A percentile compares a stretch with the other conserved stretches of the same genome.
phyloP scores from a whole-genome alignment of 2,888 invertebrate species.

The Plagodis dolabraria region DNA sequence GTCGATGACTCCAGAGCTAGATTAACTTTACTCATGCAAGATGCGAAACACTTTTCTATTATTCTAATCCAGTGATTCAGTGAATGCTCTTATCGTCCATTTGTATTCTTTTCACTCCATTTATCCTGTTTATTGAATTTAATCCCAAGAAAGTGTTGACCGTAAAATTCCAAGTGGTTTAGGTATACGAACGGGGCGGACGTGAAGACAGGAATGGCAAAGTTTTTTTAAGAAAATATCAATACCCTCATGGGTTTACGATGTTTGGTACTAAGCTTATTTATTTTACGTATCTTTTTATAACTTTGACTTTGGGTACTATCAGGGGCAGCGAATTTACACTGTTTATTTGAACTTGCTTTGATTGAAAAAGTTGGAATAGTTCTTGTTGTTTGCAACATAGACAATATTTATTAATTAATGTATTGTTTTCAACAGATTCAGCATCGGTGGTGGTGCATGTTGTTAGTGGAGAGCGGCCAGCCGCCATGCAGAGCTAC shows the following conservation, averaged over 20 bases:
- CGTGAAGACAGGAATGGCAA: slow-evolving; percentile 40
- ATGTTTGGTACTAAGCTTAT: slow-evolving; percentile 38
- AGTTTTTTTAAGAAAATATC: slow-evolving; percentile 31
- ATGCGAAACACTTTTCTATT: slow-evolving; percentile 12
- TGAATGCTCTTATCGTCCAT: slow-evolving; percentile 51
- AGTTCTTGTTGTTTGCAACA: slow-evolving; percentile 9
- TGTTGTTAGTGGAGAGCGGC: slow-evolving; percentile 91
- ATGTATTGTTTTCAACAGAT: slow-evolving; percentile 75
- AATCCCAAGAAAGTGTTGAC: slow-evolving; percentile 40
- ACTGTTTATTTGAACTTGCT: slow-evolving; percentile 1
- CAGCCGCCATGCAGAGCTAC: slow-evolving; percentile 86
- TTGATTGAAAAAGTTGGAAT: slow-evolving; percentile 1
- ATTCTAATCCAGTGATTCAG: slow-evolving; percentile 32
- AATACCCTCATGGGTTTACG: slow-evolving; percentile 15
- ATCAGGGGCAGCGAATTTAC: slow-evolving; percentile 1
- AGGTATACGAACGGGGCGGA: slow-evolving; percentile 26
- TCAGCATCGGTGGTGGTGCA: slow-evolving; percentile 93
- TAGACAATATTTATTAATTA: not conserved
- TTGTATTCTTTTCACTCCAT: slow-evolving; percentile 58
- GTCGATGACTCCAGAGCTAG: slow-evolving; percentile 1
- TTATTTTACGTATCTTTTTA: slow-evolving; percentile 21
- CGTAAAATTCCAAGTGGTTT: slow-evolving; percentile 41
- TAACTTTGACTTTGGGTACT: slow-evolving; percentile 8
- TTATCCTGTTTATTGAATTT: slow-evolving; percentile 48
- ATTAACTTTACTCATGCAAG: slow-evolving; percentile 8